These are phyloP conservation scores for Epizoanthus illoricatus DNA, from an alignment of 92 coral and sea anemone genomes.

Conservation along the genomic window DNA sequence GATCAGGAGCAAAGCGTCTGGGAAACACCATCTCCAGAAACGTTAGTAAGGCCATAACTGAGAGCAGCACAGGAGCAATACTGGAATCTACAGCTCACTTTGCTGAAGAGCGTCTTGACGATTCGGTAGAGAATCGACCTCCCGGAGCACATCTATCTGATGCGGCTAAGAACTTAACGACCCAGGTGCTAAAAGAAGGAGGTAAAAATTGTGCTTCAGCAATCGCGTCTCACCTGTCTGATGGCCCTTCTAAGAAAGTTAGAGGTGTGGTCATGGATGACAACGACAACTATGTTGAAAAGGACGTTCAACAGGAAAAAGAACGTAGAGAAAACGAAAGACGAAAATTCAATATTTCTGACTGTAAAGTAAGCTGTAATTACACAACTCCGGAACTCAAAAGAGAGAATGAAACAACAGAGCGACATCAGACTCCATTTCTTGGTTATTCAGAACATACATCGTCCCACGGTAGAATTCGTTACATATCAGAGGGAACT, in stretches of 20 bases:
- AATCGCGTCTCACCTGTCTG: neutral
- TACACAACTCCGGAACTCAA: neutral
- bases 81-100: neutral
- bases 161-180: neutral
- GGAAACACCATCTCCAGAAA: neutral
- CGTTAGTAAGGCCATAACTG: neutral
- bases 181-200: neutral
- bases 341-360: neutral
- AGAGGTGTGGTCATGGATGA: neutral
- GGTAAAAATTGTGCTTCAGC: neutral
- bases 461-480: conserved; percentile 9
- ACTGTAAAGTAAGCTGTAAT: neutral
- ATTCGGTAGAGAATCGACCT: neutral
- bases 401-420: neutral
- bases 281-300: neutral
- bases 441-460: neutral
- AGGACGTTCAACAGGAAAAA: neutral
- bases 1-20: neutral
- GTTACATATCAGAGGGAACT: conserved; percentile 17
- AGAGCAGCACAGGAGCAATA: neutral
- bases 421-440: neutral
- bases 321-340: too few species aligned
- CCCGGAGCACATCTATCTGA: neutral
- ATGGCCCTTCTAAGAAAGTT: conserved; percentile 17
- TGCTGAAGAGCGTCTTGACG: conserved; percentile 16